Evolutionary conservation across 2,797 vertebrate species (phyloP).

Genomic region (Carduelis carduelis): DNA sequence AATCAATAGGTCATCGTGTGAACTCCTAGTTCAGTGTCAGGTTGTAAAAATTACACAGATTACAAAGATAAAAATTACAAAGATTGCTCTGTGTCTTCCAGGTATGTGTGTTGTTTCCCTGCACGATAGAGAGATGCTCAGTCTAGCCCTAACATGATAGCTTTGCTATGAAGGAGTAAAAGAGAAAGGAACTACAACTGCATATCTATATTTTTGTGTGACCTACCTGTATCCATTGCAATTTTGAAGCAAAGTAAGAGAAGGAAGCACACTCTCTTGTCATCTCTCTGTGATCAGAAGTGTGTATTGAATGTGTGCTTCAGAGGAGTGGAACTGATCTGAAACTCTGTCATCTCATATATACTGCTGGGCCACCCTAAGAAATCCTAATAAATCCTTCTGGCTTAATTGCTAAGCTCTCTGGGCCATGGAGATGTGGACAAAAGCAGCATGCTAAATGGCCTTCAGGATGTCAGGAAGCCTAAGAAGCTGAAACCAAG

Average conservation of each 20-base stretch:
- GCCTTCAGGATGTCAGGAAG: not conserved
- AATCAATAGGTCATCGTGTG: not conserved
- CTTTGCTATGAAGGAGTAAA: not conserved
- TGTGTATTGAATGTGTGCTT: not conserved
- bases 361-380: not conserved
- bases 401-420: slow-evolving; percentile 18
- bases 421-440: not conserved
- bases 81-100: not conserved
- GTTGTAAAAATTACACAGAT: not conserved
- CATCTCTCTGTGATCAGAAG: not conserved
- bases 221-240: not conserved
- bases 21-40: not conserved
- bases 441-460: not conserved
- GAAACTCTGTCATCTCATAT: not conserved
- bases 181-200: not conserved
- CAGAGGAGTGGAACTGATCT: not conserved
- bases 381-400: slow-evolving; percentile 34
- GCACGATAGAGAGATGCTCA: not conserved
- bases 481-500: slow-evolving; percentile 8
- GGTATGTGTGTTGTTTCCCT: not conserved
- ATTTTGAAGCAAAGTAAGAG: not conserved
- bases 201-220: not conserved
- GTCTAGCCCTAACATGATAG: not conserved
- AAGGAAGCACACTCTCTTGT: not conserved
- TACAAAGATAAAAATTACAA: not conserved